Evolutionary conservation across 64 coral and sea anemone genomes (phyloP), one percentile per base, ranked within the genome.

Genomic region (Cladopsammia gracilis): DNA sequence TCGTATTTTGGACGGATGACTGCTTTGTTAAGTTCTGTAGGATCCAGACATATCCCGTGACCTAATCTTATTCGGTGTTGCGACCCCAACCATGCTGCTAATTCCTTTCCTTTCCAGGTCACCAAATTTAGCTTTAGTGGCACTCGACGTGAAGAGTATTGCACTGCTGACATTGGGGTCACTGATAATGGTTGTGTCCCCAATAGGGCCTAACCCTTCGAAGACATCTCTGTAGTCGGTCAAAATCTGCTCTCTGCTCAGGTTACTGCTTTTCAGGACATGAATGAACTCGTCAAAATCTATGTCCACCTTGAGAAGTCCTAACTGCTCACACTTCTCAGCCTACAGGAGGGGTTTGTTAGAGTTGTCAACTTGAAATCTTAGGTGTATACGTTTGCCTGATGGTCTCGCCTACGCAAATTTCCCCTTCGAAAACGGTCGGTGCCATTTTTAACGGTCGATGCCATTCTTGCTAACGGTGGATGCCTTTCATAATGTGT

Each of bases 311-410:
- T 89, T 89, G 18, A 89, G 73, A 20, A 89, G 51, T 34, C 53
- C 78, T 44, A 94, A 73, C 77, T 94, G 50, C 24, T 74, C 34
- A 84, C 93, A 94, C 19, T 16, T 20, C 64, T 91, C 78, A 62
- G 47, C 53, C 62, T 56, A 79, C 58, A 89, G 24, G 46, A 89
- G 58, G 24, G 87, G 74, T 78, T 61, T 64, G 68, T 73, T 83
- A 45, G 77, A 59, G 22, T 42, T 82, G 13, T 70, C 56, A 48
- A 87, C 61, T 77, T n/a, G n/a, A n/a, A n/a, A n/a, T n/a, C n/a
- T n/a, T n/a, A n/a, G n/a, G n/a, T n/a, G n/a, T n/a, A 20, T 6
- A 19, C 69, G 70, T 57, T 92, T 64, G 25, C 78, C 90, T 86
- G n/a, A n/a, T n/a, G n/a, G n/a, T n/a, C n/a, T n/a, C n/a, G n/a